Evolutionary conservation across 53 echinoderm and acorn worm species (phyloP), one percentile per base, ranked within the genome.

Genomic region (Echinarachnius parma): DNA sequence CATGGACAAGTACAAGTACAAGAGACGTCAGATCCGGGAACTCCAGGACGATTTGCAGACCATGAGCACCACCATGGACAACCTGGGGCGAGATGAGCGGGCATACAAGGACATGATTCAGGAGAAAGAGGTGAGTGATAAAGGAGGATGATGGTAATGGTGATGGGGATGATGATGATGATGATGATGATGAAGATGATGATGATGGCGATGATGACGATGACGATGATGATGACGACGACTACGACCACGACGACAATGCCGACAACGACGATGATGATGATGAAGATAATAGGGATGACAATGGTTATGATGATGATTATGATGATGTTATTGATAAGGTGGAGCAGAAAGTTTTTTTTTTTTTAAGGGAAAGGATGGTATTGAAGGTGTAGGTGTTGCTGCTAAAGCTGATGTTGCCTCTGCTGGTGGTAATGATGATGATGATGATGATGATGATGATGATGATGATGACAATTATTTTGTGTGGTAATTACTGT

Each of bases 1-100:
- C 54, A 98, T 98, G 98, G 98, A 98, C 49, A 98, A 98, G 48
- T 98, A 98, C 92, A 98, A 98, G 57, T 98, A 98, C 70, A 98
- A 98, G 80, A 75, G 98, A 67, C 79, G 98, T 0, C 98, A 98
- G 86, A 98, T 98, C 44, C 32, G 98, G 5, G 98, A 98, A 60
- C 64, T 98, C 1, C 98, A 98, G 61, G 98, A 98, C 44, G 98
- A 98, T 50, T 58, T 98, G 19, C 88, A 92, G 67, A 98, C 98
- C 4, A 92, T 98, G 98, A 85, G 91, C 16, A 83, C 82, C 31
- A 98, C 98, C 34, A 92, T 98, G 83, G 88, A 91, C 33, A 98
- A 92, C 80, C 83, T 98, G 22, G 66, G 64, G 0, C 75, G 98
- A 28, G 98, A 98, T 65, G 83, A 98, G 82, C 80, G 77, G 22